Evolutionary conservation across 2,888 invertebrate genomes (phyloP), one percentile per base, ranked within the genome.

Genomic region (Disparrhopalites patrizii): DNA sequence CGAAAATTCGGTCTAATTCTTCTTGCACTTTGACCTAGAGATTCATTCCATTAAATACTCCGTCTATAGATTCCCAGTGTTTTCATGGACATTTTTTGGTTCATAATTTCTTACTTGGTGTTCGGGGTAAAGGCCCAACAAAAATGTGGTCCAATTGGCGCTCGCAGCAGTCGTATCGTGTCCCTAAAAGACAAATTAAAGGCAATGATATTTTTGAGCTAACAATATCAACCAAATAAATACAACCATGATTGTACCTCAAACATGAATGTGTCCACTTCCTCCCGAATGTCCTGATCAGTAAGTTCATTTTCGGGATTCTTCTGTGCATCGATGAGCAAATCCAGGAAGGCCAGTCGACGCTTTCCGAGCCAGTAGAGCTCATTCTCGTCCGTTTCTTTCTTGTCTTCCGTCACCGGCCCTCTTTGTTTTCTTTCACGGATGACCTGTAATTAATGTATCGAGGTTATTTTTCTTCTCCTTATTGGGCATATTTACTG

Each of bases 211-310:
- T n/a, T n/a, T n/a, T n/a, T n/a, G n/a, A n/a, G n/a, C n/a, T n/a
- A n/a, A n/a, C n/a, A n/a, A n/a, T n/a, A n/a, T n/a, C n/a, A n/a
- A n/a, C n/a, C n/a, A 10, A 10, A 36, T 15, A 36, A 56, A 51
- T 23, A 33, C 33, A 31, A 4, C 18, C n/a, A n/a, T n/a, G 20
- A 25, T n/a, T n/a, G n/a, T 50, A 67, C 68, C 43, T 69, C 71
- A 60, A 77, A 77, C 91, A 91, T n/a, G n/a, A n/a, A n/a, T n/a
- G n/a, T n/a, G n/a, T 91, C 65, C 91, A 91, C 0, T 71, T 91
- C 89, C 78, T 91, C 89, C 79, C 89, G 90, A 69, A 91, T 89
- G 80, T 91, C 90, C 72, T 86, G 84, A 70, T 91, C 90, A 50
- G 84, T 86, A 69, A 91, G 85, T 4, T 47, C 20, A 7, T 52